phyloP scores from a whole-genome alignment of 2,797 vertebrate species.

The Merluccius polli region DNA sequence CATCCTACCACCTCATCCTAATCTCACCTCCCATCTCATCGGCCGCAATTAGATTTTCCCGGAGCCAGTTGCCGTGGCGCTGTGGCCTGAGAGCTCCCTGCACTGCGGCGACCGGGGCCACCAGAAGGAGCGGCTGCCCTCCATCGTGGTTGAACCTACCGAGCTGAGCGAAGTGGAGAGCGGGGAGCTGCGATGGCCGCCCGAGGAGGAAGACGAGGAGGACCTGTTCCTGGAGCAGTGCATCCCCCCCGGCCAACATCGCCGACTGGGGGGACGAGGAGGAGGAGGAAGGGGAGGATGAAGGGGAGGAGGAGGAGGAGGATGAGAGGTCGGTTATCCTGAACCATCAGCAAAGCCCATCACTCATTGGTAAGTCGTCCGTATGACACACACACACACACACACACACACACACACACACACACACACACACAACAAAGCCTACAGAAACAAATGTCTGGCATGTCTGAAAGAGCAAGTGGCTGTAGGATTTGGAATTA shows the following conservation, averaged over 20 bases:
- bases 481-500: neutral
- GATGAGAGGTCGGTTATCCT: slow-evolving; percentile 58
- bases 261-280: slow-evolving; percentile 74
- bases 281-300: slow-evolving; percentile 14
- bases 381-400: slow-evolving; percentile 2
- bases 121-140: slow-evolving; percentile 74
- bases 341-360: slow-evolving; percentile 63
- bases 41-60: slow-evolving; percentile 71
- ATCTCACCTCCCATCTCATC: neutral
- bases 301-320: slow-evolving; percentile 24
- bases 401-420: neutral
- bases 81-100: slow-evolving; percentile 47
- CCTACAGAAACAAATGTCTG: neutral
- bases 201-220: slow-evolving; percentile 66
- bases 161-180: slow-evolving; percentile 80
- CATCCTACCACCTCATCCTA: neutral
- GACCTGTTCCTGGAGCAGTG: slow-evolving; percentile 75
- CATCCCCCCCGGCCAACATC: slow-evolving; percentile 75
- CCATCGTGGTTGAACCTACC: slow-evolving; percentile 80
- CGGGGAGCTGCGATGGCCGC: slow-evolving; percentile 81
- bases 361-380: slow-evolving; percentile 65
- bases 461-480: neutral
- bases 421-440: too few relatives aligned
- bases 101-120: slow-evolving; percentile 43
- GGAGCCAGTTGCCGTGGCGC: slow-evolving; percentile 65